Evolutionary conservation across 2,888 invertebrate genomes (phyloP).

Genomic region (Callosobruchus maculatus): DNA sequence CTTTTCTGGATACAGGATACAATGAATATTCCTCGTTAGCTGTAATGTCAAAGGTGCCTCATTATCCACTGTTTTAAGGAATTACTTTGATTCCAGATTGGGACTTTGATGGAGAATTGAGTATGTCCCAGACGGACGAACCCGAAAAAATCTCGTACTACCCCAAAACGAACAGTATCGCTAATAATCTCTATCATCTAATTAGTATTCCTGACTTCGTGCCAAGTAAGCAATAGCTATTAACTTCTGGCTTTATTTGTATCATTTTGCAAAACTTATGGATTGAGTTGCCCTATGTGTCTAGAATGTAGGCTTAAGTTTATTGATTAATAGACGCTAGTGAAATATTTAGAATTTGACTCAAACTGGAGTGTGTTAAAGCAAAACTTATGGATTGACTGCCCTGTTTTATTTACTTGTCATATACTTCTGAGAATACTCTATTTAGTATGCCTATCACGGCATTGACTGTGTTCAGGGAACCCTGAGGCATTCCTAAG

Average conservation of each 20-base stretch:
- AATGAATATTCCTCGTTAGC: too few species aligned
- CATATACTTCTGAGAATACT: too few species aligned
- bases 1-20: too few species aligned
- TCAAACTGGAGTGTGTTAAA: too few species aligned
- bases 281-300: not conserved
- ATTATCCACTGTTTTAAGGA: not conserved
- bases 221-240: constrained; percentile 27
- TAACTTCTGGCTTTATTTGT: not conserved
- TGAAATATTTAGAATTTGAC: too few species aligned
- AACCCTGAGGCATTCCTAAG: too few species aligned
- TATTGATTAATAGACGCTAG: too few species aligned
- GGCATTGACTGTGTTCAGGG: too few species aligned
- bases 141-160: constrained; percentile 24
- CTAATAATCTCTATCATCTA: constrained; percentile 35
- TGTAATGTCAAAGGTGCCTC: too few species aligned
- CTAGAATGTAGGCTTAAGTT: not conserved
- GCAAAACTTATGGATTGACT: too few species aligned
- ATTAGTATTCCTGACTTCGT: constrained; percentile 32
- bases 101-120: constrained; percentile 45
- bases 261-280: not conserved
- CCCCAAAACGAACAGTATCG: constrained; percentile 25
- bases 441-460: too few species aligned
- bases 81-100: constrained; percentile 40
- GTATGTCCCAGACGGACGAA: constrained; percentile 27
- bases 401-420: too few species aligned